Evolutionary conservation across 2,113 vertebrate genomes (phyloP).

Genomic region (Lepus timidus): DNA sequence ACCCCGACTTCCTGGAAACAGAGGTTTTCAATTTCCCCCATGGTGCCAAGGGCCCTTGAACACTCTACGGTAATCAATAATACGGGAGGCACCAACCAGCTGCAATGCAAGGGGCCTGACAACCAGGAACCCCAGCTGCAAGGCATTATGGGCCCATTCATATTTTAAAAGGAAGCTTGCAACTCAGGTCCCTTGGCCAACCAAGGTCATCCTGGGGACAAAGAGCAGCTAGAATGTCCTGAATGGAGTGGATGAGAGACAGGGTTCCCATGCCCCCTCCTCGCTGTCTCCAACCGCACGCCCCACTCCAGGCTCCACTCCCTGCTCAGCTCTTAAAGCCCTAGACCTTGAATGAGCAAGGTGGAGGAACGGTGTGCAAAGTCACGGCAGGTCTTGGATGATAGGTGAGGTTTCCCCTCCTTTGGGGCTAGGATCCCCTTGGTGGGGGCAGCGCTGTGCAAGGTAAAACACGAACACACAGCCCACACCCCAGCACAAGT

Average conservation of each 20-base stretch:
- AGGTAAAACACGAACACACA: neutral
- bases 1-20: conserved; percentile 61
- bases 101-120: neutral
- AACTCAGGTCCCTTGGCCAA: neutral
- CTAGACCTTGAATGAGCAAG: neutral
- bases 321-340: neutral
- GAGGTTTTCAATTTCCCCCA: conserved; percentile 38
- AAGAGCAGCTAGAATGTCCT: neutral
- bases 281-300: neutral
- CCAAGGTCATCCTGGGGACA: neutral
- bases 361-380: neutral
- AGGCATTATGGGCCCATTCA: neutral
- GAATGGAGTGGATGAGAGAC: neutral
- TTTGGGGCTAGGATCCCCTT: neutral
- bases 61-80: neutral
- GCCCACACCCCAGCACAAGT: neutral
- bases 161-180: neutral
- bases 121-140: neutral
- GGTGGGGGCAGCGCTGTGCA: neutral
- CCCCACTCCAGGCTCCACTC: neutral
- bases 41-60: neutral
- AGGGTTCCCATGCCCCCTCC: neutral
- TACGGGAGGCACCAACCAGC: neutral
- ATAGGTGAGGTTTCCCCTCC: conserved; percentile 42
- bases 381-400: neutral